These are phyloP conservation scores for Atrina japonica DNA, from an alignment of 2,888 invertebrate species.

Conservation along the genomic window DNA sequence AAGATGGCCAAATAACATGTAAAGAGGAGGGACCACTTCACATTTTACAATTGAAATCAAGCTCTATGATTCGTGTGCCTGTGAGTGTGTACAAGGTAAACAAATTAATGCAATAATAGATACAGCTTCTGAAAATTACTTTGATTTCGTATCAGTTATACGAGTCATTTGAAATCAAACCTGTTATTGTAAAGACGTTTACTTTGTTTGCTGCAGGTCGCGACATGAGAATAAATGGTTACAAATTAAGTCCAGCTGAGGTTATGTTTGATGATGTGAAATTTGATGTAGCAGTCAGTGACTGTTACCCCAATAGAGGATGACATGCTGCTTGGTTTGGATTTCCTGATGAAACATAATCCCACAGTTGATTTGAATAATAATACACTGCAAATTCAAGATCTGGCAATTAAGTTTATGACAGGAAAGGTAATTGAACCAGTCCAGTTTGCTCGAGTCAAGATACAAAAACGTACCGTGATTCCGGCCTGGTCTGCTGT, in stretches of 20 bases:
- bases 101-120: constrained; percentile 5
- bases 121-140: constrained; percentile 40
- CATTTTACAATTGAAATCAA: too few relatives aligned
- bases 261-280: constrained; percentile 6
- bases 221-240: constrained; percentile 39
- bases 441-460: not conserved
- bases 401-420: not conserved
- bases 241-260: constrained; percentile 21
- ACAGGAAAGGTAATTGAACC: not conserved
- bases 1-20: not conserved
- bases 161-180: constrained; percentile 15
- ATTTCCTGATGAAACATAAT: not conserved
- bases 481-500: too few relatives aligned
- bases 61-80: too few relatives aligned
- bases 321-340: not conserved
- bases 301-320: not conserved
- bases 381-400: not conserved
- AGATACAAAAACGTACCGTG: too few relatives aligned
- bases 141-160: constrained; percentile 44
- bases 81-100: not conserved
- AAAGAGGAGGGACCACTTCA: too few relatives aligned
- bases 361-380: too few relatives aligned
- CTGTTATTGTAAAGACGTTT: constrained; percentile 14
- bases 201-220: constrained; percentile 38
- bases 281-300: not conserved